Conservation (phyloP, 2,888 invertebrate species). For the Nasonia oneida region DNA sequence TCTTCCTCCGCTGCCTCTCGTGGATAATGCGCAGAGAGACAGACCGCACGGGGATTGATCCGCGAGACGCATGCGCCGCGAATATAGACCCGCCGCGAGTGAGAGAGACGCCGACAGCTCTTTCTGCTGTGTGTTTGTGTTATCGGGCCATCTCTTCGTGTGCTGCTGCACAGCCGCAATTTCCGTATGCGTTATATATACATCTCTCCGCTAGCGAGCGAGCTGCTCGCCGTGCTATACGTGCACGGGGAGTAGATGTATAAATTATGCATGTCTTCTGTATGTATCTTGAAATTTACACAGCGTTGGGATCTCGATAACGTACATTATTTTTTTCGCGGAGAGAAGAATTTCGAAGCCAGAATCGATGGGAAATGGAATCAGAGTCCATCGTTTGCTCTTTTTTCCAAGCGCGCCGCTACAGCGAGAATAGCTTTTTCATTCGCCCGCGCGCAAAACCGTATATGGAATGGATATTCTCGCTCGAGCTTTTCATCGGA, state of each 20-base stretch:
- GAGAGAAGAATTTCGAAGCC: too few species aligned
- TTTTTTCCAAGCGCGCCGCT: not conserved
- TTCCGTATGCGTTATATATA: not conserved
- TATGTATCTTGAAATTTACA: not conserved
- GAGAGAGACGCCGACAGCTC: not conserved
- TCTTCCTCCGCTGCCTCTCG: constrained; percentile 15
- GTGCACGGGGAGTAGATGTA: not conserved
- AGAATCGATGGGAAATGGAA: not conserved
- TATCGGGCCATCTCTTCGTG: not conserved
- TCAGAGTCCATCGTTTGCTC: not conserved
- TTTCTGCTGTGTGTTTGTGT: not conserved
- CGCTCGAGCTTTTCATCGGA: constrained; percentile 17
- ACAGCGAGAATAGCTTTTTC: not conserved
- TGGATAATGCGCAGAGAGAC: constrained; percentile 19
- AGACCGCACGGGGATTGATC: constrained; percentile 53
- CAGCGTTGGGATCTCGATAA: not conserved
- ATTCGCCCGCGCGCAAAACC: not conserved
- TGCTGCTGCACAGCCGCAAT: not conserved
- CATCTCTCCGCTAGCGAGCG: not conserved
- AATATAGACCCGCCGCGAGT: constrained; percentile 62
- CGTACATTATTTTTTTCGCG: not conserved
- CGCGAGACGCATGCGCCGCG: constrained; percentile 59
- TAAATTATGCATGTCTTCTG: constrained; percentile 8
- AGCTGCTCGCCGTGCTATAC: not conserved
- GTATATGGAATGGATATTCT: constrained; percentile 22